Evolutionary conservation across 2,888 invertebrate genomes (phyloP).

Genomic region (Gibbula magus): DNA sequence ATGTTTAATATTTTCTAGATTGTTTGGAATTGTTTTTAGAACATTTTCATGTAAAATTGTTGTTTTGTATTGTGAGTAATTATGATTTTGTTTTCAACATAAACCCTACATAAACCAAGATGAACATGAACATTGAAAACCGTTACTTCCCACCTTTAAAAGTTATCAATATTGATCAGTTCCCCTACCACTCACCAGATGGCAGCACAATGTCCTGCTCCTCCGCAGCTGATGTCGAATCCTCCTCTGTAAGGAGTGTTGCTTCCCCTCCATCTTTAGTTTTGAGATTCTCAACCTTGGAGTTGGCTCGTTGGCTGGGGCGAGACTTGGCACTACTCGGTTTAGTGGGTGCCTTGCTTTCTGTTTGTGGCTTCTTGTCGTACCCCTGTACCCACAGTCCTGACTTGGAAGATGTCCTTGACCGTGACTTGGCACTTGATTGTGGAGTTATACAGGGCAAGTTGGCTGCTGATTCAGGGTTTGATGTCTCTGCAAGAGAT

Average conservation of each 20-base stretch:
- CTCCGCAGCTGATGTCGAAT: slow-evolving; percentile 29
- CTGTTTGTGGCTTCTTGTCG: neutral
- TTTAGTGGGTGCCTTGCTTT: neutral
- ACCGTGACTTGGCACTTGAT: neutral
- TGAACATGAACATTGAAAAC: too few relatives aligned
- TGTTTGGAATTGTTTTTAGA: too few relatives aligned
- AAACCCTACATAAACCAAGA: too few relatives aligned
- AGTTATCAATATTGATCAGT: neutral
- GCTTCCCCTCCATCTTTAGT: neutral
- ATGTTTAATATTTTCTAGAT: too few relatives aligned
- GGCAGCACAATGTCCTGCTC: slow-evolving; percentile 42
- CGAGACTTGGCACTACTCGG: neutral
- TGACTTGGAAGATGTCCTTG: neutral
- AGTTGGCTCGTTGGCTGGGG: neutral
- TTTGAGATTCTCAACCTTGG: neutral
- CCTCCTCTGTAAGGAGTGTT: slow-evolving; percentile 17
- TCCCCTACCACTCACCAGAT: slow-evolving; percentile 31
- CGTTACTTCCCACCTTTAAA: neutral
- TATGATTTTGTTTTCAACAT: too few relatives aligned
- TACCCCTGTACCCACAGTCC: neutral
- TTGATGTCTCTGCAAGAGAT: neutral
- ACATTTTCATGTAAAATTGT: too few relatives aligned
- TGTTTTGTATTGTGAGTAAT: too few relatives aligned
- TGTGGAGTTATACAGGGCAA: neutral
- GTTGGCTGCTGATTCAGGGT: neutral